Base-by-base conservation (phyloP, 2,888 invertebrate genomes). In the Troides aeacus region DNA sequence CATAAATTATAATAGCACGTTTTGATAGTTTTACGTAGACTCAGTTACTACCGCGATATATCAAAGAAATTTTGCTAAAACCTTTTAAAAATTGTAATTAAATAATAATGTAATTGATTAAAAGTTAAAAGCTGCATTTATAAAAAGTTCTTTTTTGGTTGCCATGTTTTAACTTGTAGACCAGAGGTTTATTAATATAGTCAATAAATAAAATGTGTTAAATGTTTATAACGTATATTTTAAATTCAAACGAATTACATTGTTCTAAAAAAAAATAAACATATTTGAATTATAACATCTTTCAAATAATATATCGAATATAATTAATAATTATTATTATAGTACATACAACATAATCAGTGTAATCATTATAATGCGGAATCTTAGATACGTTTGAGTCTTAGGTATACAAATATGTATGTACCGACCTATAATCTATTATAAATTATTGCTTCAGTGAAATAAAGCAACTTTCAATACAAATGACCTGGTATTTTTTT, bases 401-500 rank as follows among this genome's bases (percentile, higher is more conserved):
- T 73, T 76, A 76, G 74, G 69, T 75, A 76, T 75, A 72, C 77
- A 77, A 74, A 74, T 76, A 77, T 77, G 75, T 80, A 78, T 80
- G 74, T 82, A 83, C 77, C 79, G 81, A 83, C 77, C 79, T 81
- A 81, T 81, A 75, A 74, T 58, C 74, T 80, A 83, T 82, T 80
- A 79, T 76, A 74, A 73, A 86, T 84, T 82, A 87, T 81, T 84
- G 88, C 88, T 88, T 88, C 84, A 84, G 80, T 83, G 81, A 84
- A 86, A 84, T 85, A 87, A 87, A 85, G 85, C 84, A 84, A 87
- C 74, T 82, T 85, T 84, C 84, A 81, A 82, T 80, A 81, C 80
- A 77, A 75, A 71, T 62, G 50, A 46, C 12, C 2, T 66, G 23
- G 60, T 21, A n/a, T 62, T 62, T 71, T 18, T 30, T 62, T 66